phyloP scores from a whole-genome alignment of 2,797 vertebrate genomes.

The Micromesistius poutassou region DNA sequence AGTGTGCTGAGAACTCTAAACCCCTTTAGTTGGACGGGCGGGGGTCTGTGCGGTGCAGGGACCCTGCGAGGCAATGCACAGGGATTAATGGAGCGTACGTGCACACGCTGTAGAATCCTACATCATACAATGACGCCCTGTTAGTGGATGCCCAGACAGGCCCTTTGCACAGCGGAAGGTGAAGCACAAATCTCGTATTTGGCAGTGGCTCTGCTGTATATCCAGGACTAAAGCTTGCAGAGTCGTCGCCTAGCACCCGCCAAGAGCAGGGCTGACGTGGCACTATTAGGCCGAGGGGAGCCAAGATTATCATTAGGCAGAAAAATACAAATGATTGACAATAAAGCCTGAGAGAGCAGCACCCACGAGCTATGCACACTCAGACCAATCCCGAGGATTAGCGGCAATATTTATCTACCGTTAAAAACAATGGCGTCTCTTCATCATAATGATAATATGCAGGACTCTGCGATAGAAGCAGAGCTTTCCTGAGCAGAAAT shows the following conservation, averaged over 20 bases:
- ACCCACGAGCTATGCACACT: constrained; percentile 61
- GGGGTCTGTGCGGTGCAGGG: constrained; percentile 66
- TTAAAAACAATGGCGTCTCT: background rate
- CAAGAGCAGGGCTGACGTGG: constrained; percentile 50
- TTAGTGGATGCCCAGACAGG: constrained; percentile 39
- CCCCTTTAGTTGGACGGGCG: constrained; percentile 59
- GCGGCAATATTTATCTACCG: background rate
- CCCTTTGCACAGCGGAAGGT: constrained; percentile 50
- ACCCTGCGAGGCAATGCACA: constrained; percentile 56
- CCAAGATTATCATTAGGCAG: constrained; percentile 42
- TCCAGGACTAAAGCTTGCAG: constrained; percentile 39
- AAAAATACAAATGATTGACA: constrained; percentile 69
- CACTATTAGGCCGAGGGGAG: constrained; percentile 59
- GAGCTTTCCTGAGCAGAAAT: background rate
- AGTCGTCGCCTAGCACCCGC: background rate
- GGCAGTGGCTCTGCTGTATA: constrained; percentile 52
- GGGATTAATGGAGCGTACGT: constrained; percentile 32
- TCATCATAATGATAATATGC: background rate
- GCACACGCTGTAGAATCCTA: constrained; percentile 14
- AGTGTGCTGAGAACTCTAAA: constrained; percentile 54
- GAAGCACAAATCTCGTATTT: constrained; percentile 60
- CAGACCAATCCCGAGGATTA: constrained; percentile 58
- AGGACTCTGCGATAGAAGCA: background rate
- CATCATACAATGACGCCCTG: constrained; percentile 30
- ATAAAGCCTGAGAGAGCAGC: constrained; percentile 55